Base-by-base conservation (phyloP, 2,888 invertebrate species). In the Adelphocoris suturalis region DNA sequence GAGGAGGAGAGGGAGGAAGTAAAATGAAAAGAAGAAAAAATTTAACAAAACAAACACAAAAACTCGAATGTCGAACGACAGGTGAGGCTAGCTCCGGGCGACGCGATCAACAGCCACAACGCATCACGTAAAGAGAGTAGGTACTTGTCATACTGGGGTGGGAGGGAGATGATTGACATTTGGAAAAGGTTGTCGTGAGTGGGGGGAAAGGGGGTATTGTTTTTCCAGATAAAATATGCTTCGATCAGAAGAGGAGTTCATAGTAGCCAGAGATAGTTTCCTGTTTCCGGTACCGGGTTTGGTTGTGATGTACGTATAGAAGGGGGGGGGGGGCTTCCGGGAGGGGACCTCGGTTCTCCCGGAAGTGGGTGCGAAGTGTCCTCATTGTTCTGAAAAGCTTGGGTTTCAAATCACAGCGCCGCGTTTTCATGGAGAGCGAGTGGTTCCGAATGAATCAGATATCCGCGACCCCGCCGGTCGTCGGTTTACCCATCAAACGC, bases 231-330 rank as follows among this genome's bases (percentile, higher is more conserved):
- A 88, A 80, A 88, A 88, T 88, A 80, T 75, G 76, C 55, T 19
- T 16, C 88, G 88, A 76, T 78, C 88, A 46, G 78, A 27, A 76
- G 88, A 78, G 88, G 88, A 52, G 85, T 19, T 48, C 27, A 55
- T n/a, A 88, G 88, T 52, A 80, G 78, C 78, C 78, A 48, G 55
- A 55, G 88, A 88, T 88, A 78, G 88, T 88, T 88, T 88, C 88
- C 88, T 76, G 88, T 88, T 88, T 88, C 88, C 88, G 78, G 78
- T 85, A 23, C 86, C 57, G 86, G 61, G 27, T 13, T 19, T 13
- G 61, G 37, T 37, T 37, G 37, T 37, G 37, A 37, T 27, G 46
- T 19, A 28, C n/a, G 86, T 3, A 28, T 9, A 47, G 47, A 4
- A 9, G 16, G 14, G 37, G 11, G 13, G 75, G 86, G 86, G 47